A percentile compares a stretch with the other conserved stretches of the same genome.
These are phyloP conservation scores for Potamarius usumacintae DNA, from an alignment of 2,113 vertebrate genomes.

Conservation along the genomic window DNA sequence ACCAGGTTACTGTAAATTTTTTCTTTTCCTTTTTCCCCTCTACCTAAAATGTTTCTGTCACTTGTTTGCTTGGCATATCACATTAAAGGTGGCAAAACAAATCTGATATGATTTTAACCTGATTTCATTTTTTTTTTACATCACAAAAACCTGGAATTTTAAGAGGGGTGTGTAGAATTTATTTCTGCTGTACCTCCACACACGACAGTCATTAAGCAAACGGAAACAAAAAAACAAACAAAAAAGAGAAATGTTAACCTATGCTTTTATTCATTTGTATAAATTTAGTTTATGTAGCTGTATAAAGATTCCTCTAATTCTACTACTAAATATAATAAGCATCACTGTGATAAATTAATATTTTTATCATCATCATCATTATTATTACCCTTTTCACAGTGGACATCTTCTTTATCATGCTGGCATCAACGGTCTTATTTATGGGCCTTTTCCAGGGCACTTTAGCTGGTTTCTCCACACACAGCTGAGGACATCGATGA, in stretches of 20 bases:
- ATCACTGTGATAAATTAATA: neutral
- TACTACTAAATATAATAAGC: neutral
- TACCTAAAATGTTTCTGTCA: neutral
- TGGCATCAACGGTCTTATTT: neutral
- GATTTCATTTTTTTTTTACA: no score
- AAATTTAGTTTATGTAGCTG: neutral
- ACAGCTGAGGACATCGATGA: constrained; percentile 52
- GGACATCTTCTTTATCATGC: constrained; percentile 12
- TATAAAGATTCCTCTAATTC: neutral
- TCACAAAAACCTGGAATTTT: neutral
- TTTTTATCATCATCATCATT: neutral
- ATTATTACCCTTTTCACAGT: constrained; percentile 68
- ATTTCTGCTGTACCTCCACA: neutral
- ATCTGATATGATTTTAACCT: no score
- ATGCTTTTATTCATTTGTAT: neutral
- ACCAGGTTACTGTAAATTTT: neutral
- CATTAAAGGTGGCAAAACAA: no score
- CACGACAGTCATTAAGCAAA: neutral
- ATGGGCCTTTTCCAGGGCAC: constrained; percentile 66
- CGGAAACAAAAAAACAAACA: neutral
- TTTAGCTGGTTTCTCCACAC: constrained; percentile 35
- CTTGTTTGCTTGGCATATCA: no score
- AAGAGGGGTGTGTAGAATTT: neutral
- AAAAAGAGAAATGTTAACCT: neutral
- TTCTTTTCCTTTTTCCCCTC: neutral